Conservation (phyloP, 1,140 invertebrate genomes). For the Myzus persicae region DNA sequence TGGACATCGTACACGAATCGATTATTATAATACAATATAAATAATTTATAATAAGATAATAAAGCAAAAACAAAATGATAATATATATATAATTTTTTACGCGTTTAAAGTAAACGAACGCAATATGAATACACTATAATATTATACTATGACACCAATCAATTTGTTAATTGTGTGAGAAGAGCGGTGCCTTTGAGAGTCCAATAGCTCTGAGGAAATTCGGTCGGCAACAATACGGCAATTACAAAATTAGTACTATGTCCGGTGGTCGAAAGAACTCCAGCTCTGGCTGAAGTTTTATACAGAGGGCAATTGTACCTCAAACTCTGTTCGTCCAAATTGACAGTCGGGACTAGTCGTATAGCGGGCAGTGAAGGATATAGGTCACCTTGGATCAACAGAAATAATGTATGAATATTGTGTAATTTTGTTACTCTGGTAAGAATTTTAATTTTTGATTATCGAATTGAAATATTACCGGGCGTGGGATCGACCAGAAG, state of each 20-base stretch:
- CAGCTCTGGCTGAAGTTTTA: constrained; percentile 74
- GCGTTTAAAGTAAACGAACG: background rate
- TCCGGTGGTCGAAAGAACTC: constrained; percentile 76
- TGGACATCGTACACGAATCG: background rate
- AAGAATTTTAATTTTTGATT: background rate
- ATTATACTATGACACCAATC: background rate
- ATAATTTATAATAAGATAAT: background rate
- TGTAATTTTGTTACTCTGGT: background rate
- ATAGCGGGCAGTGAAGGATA: constrained; percentile 79
- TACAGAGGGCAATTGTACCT: constrained; percentile 78
- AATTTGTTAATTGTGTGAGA: constrained; percentile 64
- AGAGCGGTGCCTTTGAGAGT: constrained; percentile 80
- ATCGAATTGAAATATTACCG: constrained; percentile 63
- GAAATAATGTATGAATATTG: constrained; percentile 52
- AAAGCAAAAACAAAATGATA: background rate
- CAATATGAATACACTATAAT: background rate
- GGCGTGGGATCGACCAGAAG: constrained; percentile 76
- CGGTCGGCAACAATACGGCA: constrained; percentile 73
- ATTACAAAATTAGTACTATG: constrained; percentile 84
- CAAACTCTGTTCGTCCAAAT: constrained; percentile 59
- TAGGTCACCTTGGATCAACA: constrained; percentile 71
- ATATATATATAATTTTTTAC: background rate
- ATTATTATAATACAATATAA: background rate
- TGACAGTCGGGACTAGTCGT: constrained; percentile 73
- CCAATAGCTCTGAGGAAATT: constrained; percentile 75